Evolutionary conservation across 2,113 vertebrate genomes (phyloP), one percentile per base, ranked within the genome.

Genomic region (Bos javanicus): DNA sequence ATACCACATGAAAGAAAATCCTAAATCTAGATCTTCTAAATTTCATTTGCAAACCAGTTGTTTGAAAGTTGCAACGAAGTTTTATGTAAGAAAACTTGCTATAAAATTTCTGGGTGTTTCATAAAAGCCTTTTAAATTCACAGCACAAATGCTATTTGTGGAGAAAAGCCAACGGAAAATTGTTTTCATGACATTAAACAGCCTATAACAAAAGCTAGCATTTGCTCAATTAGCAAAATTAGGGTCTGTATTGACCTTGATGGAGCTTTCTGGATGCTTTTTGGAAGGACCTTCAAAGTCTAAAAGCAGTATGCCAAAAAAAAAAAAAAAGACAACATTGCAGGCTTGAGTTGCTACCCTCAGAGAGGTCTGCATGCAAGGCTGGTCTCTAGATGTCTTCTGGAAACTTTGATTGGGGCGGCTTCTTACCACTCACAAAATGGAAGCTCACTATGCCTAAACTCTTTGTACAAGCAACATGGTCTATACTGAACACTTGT

Each of bases 11-110:
- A 30, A 94, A 78, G 26, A 90, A 90, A 95, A 94, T 67, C 33
- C 30, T 74, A 93, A 87, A 71, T 87, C n/a, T 85, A 94, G n/a
- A 46, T 81, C 93, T 93, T 85, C 33, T 93, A 98, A 93, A 93
- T 89, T 86, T 93, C 67, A 95, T 88, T 92, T 86, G 48, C 50
- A 93, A 84, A 87, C 74, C 50, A 80, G 19, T 71, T 80, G 10
- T 85, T 91, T 95, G 33, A 91, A 94, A 95, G 13, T n/a, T 83
- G 15, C 28, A 95, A 95, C 25, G 5, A 5, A 93, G 50, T 85
- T 96, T 94, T 85, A 94, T 30, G 28, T 62, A 90, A 94, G 23
- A 94, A 95, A 96, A 91, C 11, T 16, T 54, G 14, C 33, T 62
- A 94, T 33, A 67, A 91, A 91, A 71, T 92, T 82, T 91, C 48